A percentile compares a stretch with the other conserved stretches of the same genome.
Evolutionary conservation across 1,140 invertebrate genomes (phyloP).

Genomic region (Caenorhabditis briggsae): DNA sequence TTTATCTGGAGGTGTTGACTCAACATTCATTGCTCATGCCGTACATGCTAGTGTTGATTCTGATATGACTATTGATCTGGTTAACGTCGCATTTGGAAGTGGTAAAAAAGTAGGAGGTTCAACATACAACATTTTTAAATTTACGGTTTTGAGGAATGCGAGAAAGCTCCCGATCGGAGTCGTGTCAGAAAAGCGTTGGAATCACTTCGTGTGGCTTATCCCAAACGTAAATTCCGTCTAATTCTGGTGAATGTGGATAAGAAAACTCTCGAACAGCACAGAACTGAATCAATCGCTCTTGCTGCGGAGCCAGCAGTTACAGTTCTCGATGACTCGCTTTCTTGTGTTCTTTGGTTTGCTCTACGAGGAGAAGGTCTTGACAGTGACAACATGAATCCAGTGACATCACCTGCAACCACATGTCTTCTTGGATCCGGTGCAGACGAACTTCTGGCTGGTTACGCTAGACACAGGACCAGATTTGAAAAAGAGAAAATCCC

Average conservation of each 20-base stretch:
- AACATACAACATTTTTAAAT: background rate
- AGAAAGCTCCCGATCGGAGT: slow-evolving; percentile 3
- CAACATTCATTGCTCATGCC: slow-evolving; percentile 51
- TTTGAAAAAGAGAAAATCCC: slow-evolving; percentile 52
- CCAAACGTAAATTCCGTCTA: slow-evolving; percentile 15
- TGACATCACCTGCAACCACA: slow-evolving; percentile 80
- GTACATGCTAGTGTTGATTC: background rate
- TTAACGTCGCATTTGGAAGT: slow-evolving; percentile 48
- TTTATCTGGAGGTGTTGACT: slow-evolving; percentile 64
- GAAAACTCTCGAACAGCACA: background rate
- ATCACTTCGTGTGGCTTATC: slow-evolving; percentile 32
- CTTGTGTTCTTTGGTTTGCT: slow-evolving; percentile 96
- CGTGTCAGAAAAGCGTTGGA: background rate
- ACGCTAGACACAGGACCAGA: slow-evolving; percentile 81
- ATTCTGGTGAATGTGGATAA: slow-evolving; percentile 59
- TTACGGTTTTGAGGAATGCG: slow-evolving; percentile 7
- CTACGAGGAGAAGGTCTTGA: slow-evolving; percentile 82
- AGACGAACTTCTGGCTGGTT: slow-evolving; percentile 96
- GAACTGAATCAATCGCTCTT: background rate
- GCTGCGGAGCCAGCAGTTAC: slow-evolving; percentile 80
- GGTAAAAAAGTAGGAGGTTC: background rate
- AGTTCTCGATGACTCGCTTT: slow-evolving; percentile 92
- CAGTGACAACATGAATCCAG: background rate
- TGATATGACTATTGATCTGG: slow-evolving; percentile 24
- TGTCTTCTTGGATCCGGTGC: slow-evolving; percentile 91